Evolutionary conservation across 2,113 vertebrate genomes (phyloP).

Genomic region (Dicentrarchus labrax): DNA sequence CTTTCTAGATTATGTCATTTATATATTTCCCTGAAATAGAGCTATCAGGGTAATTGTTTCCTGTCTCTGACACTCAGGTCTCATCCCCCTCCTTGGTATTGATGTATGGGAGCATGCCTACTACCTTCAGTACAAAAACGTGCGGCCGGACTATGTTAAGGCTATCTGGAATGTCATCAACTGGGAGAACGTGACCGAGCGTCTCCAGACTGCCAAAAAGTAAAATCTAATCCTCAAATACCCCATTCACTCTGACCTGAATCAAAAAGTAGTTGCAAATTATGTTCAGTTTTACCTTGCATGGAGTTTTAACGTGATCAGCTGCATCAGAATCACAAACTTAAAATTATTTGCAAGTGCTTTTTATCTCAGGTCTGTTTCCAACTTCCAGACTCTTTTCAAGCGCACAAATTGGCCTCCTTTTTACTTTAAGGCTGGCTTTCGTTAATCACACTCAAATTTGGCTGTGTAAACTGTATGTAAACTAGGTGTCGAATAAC

Average conservation of each 20-base stretch:
- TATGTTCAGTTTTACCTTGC: not conserved
- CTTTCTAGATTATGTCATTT: not conserved
- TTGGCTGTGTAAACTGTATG: not conserved
- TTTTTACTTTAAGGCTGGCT: constrained; percentile 32
- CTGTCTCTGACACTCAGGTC: constrained; percentile 82
- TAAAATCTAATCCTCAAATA: constrained; percentile 67
- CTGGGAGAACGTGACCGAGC: constrained; percentile 94
- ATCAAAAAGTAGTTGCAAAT: constrained; percentile 48
- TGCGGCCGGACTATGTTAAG: constrained; percentile 96
- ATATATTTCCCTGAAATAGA: not conserved
- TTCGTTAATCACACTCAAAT: constrained; percentile 7
- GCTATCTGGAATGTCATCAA: constrained; percentile 97
- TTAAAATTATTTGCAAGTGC: constrained; percentile 34
- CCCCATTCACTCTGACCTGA: constrained; percentile 1
- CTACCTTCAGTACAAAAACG: constrained; percentile 99
- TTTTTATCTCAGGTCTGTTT: constrained; percentile 30
- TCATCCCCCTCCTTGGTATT: constrained; percentile 95
- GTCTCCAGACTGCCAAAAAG: constrained; percentile 90
- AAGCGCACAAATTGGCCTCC: constrained; percentile 57
- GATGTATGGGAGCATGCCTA: constrained; percentile 99
- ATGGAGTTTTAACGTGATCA: not conserved
- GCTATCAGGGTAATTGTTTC: not conserved
- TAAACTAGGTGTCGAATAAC: not conserved
- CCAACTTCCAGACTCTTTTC: not conserved
- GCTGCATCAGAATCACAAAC: not conserved